Base-by-base conservation (phyloP, 2,797 vertebrate species). In the Acanthurus lineatus region DNA sequence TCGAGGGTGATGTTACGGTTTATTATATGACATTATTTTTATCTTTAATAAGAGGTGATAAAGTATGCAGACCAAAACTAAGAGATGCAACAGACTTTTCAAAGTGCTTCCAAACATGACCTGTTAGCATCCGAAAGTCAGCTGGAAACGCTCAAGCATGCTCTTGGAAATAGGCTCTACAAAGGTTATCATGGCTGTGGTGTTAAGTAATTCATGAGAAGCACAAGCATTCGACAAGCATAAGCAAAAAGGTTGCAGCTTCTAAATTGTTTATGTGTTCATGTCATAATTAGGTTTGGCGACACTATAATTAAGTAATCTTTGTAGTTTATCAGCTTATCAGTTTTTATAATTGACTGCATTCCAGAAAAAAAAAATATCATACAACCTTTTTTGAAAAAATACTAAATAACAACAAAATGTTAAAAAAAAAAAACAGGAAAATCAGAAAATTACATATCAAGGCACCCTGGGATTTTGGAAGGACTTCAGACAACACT, bases 401-500 rank as follows among this genome's bases (percentile, higher is more conserved):
- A 15, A 44, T 15, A 22, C 15, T 40, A 8, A n/a, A n/a, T 19
- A 38, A 57, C 4, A 11, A 38, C 32, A 45, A 48, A 67, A 62
- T 45, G 45, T 17, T 15, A 49, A 57, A 25, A 16, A 16, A 69
- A 54, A 83, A 52, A 79, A 69, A 22, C 69, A 80, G 80, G 11
- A 77, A 58, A 79, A 42, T 73, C 25, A 58, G 47, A 82, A 82
- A 58, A 84, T 82, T 68, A 62, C 53, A 71, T 81, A 87, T 92
- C 79, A 89, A 88, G 91, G 84, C 52, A 52, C 1, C 32, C 52
- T 69, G 75, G 28, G 58, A 86, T 73, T 86, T 86, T 91, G 87
- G 84, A 90, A 73, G 70, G 42, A 83, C 77, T 91, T 90, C 77
- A 89, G 77, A 89, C 69, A 89, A 85, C 78, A 79, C 83, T 57